These are phyloP conservation scores for Plebejus melissa DNA, from an alignment of 2,888 invertebrate genomes.

Conservation along the genomic window DNA sequence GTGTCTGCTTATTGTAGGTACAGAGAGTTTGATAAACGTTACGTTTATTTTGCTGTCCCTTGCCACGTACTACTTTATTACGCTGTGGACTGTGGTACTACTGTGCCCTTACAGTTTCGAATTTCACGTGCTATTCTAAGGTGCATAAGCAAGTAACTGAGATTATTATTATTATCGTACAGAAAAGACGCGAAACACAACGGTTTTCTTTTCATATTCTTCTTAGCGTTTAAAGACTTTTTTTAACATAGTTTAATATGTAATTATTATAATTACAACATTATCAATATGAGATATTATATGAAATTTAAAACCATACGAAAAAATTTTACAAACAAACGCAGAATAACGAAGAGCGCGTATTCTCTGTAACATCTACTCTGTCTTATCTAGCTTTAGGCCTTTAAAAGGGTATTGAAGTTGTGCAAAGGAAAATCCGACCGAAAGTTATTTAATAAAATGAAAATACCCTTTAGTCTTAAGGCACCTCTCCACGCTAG, in stretches of 20 bases:
- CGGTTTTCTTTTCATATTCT: no score
- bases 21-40: not conserved
- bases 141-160: not conserved
- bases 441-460: constrained; percentile 18
- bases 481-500: not conserved
- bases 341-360: not conserved
- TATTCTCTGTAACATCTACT: constrained; percentile 13
- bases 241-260: no score
- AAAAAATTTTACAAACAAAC: not conserved
- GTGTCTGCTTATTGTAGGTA: not conserved
- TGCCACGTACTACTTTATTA: no score
- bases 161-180: not conserved
- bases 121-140: no score
- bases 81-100: no score
- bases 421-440: constrained; percentile 31
- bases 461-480: constrained; percentile 14
- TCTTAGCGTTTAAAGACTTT: no score
- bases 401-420: constrained; percentile 31
- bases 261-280: no score
- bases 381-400: constrained; percentile 25
- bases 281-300: no score
- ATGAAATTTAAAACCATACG: not conserved
- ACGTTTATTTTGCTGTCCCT: no score
- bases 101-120: no score
- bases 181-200: not conserved